Evolutionary conservation across 2,113 vertebrate genomes (phyloP).

Genomic region (Condylura cristata): DNA sequence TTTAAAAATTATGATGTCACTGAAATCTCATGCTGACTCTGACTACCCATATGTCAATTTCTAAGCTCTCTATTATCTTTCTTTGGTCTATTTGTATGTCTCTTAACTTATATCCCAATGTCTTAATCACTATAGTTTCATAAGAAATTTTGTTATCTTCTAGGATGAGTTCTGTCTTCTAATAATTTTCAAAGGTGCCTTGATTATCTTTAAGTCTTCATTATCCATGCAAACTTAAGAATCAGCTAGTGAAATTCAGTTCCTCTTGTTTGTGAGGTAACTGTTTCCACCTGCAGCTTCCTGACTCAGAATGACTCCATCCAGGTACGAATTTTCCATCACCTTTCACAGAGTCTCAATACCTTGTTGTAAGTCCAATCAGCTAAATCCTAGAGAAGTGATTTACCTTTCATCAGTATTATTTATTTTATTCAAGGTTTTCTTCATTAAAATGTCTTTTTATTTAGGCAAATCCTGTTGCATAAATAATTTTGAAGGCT

Average conservation of each 20-base stretch:
- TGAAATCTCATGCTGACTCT: neutral
- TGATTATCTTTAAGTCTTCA: neutral
- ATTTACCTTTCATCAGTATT: neutral
- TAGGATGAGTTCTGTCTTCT: neutral
- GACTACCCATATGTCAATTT: neutral
- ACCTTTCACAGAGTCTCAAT: neutral
- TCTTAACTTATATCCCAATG: neutral
- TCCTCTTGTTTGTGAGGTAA: neutral
- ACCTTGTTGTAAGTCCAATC: neutral
- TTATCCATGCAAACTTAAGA: neutral
- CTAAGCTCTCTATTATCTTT: neutral
- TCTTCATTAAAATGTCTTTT: conserved; percentile 13
- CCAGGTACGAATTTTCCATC: fast-evolving
- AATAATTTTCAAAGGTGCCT: neutral
- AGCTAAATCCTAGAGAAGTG: neutral
- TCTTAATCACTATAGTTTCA: neutral
- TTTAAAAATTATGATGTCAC: neutral
- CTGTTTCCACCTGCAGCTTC: neutral
- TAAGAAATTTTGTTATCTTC: neutral
- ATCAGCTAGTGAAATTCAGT: neutral
- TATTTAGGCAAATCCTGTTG: neutral
- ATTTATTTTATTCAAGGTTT: neutral
- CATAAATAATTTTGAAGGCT: neutral
- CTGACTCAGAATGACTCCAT: neutral
- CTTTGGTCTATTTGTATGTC: neutral